Evolutionary conservation across 2,888 invertebrate genomes (phyloP).

Genomic region (Eilema depressum): DNA sequence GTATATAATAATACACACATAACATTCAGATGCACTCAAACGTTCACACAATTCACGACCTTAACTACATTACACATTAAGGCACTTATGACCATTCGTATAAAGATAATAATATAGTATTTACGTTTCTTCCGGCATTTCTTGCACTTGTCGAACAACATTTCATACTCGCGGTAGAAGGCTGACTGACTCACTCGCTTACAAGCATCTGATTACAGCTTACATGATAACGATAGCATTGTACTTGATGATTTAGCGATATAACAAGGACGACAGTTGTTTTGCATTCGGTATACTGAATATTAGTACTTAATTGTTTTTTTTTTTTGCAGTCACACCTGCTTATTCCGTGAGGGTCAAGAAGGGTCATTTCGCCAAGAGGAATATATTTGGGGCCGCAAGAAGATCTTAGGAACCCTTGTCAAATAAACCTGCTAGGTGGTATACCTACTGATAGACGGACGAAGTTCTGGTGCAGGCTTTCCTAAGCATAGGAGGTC

Average conservation of each 20-base stretch:
- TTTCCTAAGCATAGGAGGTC: no score
- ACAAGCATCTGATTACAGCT: slow-evolving; percentile 6
- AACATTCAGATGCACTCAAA: background rate
- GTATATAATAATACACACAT: background rate
- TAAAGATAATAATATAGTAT: slow-evolving; percentile 4
- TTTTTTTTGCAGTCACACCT: no score
- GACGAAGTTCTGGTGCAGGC: no score
- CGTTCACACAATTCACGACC: background rate
- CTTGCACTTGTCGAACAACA: slow-evolving; percentile 80
- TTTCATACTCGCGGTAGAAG: slow-evolving; percentile 32
- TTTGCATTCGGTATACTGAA: background rate
- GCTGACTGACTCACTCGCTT: slow-evolving; percentile 13
- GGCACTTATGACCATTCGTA: background rate
- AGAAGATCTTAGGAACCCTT: no score
- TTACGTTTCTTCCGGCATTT: slow-evolving; percentile 72
- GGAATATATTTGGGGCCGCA: background rate
- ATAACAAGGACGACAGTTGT: background rate
- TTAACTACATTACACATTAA: background rate
- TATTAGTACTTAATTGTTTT: no score
- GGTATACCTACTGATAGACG: no score
- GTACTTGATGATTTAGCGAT: slow-evolving; percentile 7
- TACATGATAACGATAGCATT: slow-evolving; percentile 22
- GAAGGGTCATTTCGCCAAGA: background rate
- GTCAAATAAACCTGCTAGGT: no score
- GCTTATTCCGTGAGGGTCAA: no score